Conservation (phyloP, 2,797 vertebrate genomes). For the Numenius phaeopus region DNA sequence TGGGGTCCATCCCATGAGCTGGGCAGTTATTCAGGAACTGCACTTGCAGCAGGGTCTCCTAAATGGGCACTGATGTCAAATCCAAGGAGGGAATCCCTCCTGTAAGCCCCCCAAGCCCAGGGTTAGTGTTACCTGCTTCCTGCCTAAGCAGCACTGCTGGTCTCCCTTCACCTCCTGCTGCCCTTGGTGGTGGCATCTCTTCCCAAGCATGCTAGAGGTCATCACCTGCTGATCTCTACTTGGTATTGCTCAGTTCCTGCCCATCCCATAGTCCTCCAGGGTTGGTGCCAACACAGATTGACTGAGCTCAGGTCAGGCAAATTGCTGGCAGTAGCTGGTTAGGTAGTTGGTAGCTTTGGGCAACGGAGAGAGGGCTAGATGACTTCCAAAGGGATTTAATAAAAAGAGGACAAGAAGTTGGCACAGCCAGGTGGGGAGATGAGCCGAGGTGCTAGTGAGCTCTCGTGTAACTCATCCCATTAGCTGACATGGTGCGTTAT, state of each 20-base stretch:
- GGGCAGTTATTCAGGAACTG: neutral
- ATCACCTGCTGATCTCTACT: neutral
- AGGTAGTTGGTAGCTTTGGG: neutral
- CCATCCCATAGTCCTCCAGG: neutral
- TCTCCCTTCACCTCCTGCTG: neutral
- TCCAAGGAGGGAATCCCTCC: neutral
- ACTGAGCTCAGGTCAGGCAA: neutral
- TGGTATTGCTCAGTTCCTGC: rapidly evolving
- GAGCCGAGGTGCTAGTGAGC: neutral
- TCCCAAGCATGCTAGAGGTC: neutral
- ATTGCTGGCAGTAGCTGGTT: neutral
- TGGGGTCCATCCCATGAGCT: neutral
- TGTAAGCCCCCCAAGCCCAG: neutral
- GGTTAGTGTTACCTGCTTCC: neutral
- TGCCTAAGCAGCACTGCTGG: neutral
- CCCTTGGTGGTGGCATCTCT: neutral
- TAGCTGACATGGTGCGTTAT: neutral
- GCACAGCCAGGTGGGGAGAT: neutral
- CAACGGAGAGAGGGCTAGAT: neutral
- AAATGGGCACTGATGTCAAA: neutral
- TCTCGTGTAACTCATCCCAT: neutral
- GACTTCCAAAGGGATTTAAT: neutral
- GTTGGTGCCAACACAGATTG: neutral
- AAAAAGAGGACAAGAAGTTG: neutral
- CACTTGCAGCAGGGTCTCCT: neutral